Percentiles rank a stretch among this genome's conserved stretches.
Conservation (phyloP, 2,888 invertebrate species). For the Athripsodes cinereus region DNA sequence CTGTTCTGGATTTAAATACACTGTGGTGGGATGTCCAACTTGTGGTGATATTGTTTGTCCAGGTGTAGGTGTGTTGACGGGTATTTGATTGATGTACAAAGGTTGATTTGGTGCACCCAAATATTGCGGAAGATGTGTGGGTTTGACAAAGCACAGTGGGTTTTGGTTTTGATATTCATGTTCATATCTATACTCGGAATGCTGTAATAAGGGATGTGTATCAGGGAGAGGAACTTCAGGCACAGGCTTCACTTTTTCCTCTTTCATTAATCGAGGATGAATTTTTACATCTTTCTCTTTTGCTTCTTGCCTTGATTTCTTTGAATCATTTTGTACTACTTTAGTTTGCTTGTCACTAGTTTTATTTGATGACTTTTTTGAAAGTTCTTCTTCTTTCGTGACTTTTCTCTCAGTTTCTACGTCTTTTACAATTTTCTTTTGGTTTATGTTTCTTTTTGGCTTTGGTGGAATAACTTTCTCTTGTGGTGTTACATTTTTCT, state of each 20-base stretch:
- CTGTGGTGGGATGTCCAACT: conserved; percentile 39
- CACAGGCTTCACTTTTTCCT: conserved; percentile 47
- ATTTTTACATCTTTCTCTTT: conserved; percentile 37
- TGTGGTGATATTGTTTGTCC: conserved; percentile 29
- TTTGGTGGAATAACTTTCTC: conserved; percentile 41
- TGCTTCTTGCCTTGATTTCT: conserved; percentile 13
- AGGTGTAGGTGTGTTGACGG: conserved; percentile 22
- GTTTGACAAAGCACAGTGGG: conserved; percentile 49
- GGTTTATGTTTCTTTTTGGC: conserved; percentile 41
- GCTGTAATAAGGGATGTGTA: conserved; percentile 66
- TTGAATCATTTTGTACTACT: conserved; percentile 26
- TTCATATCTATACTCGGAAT: conserved; percentile 73
- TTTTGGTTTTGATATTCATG: conserved; percentile 53
- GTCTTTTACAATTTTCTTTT: conserved; percentile 42
- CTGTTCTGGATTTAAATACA: conserved; percentile 32
- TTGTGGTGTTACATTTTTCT: conserved; percentile 42
- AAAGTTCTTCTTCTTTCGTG: conserved; percentile 36
- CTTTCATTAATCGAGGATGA: conserved; percentile 45
- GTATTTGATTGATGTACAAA: conserved; percentile 44
- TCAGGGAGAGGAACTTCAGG: conserved; percentile 45
- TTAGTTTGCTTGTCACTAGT: conserved; percentile 35
- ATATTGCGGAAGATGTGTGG: conserved; percentile 57
- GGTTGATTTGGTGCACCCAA: conserved; percentile 48
- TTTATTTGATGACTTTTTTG: conserved; percentile 16
- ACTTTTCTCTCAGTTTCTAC: conserved; percentile 41